Conservation (phyloP, 2,797 vertebrate genomes). For the Cuculus canorus region DNA sequence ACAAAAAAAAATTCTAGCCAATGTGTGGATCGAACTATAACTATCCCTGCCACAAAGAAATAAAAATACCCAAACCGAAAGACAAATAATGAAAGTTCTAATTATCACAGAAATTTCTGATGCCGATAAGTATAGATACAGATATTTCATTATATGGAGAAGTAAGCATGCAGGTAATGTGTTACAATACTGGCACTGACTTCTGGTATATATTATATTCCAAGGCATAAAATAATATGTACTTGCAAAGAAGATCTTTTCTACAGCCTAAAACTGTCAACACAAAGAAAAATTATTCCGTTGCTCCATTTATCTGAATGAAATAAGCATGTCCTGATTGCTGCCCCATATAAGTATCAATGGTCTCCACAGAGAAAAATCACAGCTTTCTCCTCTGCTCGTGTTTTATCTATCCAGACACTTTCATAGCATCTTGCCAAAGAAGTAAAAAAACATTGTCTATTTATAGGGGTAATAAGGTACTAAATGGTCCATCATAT, state of each 20-base stretch:
- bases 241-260: not conserved
- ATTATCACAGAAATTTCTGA: not conserved
- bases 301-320: not conserved
- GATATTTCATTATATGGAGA: not conserved
- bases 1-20: not conserved
- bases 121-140: not conserved
- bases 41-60: not conserved
- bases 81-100: not conserved
- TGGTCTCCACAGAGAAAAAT: not conserved
- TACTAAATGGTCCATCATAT: not conserved
- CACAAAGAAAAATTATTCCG: not conserved
- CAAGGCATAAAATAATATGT: not conserved
- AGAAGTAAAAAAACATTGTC: not conserved
- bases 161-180: not conserved
- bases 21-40: not conserved
- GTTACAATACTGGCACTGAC: not conserved
- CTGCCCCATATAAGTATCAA: rapidly evolving
- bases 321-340: not conserved
- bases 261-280: not conserved
- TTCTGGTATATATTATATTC: not conserved
- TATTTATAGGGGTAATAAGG: not conserved
- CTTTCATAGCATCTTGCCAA: not conserved
- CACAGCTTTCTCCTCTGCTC: not conserved
- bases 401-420: not conserved
- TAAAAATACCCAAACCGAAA: not conserved